phyloP scores from a whole-genome alignment of 2,888 invertebrate species.

The Gryllus longicercus region DNA sequence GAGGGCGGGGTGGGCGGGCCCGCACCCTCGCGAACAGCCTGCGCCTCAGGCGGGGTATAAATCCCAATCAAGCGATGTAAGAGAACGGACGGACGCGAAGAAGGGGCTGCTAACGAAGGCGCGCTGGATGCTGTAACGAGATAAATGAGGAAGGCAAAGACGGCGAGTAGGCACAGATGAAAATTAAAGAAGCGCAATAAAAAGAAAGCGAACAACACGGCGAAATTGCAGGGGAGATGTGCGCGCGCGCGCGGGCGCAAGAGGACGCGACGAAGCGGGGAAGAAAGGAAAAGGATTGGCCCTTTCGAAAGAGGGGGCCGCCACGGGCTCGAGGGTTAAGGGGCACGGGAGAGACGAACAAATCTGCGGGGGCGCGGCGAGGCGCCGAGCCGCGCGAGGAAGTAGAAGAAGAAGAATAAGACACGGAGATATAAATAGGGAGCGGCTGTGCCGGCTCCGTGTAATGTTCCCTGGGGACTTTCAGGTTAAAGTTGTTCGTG shows the following conservation, averaged over 20 bases:
- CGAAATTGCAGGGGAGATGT: neutral
- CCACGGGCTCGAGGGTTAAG: neutral
- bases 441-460: neutral
- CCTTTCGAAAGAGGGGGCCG: too few species aligned
- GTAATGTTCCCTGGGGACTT: neutral
- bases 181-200: neutral
- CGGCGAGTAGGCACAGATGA: neutral
- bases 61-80: neutral
- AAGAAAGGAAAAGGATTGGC: neutral
- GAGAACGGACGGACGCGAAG: neutral
- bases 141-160: neutral
- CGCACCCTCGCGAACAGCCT: too few species aligned
- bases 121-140: neutral
- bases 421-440: neutral
- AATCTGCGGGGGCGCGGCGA: neutral
- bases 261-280: neutral
- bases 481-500: constrained; percentile 17
- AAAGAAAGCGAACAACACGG: neutral
- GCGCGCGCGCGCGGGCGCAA: neutral
- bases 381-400: neutral
- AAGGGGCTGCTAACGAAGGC: neutral
- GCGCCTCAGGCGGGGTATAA: neutral
- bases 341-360: neutral
- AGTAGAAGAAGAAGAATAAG: constrained; percentile 1
- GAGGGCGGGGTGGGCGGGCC: too few species aligned